Conservation (phyloP, 2,888 invertebrate genomes). For the Drosophila monieri region DNA sequence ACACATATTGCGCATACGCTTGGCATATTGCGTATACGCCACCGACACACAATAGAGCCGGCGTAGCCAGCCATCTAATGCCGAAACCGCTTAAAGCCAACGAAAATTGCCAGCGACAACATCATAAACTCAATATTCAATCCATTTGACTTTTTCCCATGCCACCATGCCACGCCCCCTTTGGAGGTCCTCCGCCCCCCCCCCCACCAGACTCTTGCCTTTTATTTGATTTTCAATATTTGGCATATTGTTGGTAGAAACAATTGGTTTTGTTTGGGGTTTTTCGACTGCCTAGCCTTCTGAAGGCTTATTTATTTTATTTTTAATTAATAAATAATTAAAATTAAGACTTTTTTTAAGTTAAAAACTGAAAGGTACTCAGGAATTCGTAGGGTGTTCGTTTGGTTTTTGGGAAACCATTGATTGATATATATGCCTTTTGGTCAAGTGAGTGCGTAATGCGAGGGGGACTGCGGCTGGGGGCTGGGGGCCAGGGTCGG, state of each 20-base stretch:
- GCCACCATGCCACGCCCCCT: conserved; percentile 39
- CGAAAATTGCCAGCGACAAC: conserved; percentile 76
- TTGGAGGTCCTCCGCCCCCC: neutral
- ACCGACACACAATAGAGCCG: conserved; percentile 48
- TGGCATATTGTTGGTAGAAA: neutral
- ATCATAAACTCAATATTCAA: conserved; percentile 75
- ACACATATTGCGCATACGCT: conserved; percentile 32
- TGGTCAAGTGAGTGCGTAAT: conserved; percentile 23
- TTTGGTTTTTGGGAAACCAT: neutral
- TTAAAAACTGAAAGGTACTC: neutral
- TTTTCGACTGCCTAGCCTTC: neutral
- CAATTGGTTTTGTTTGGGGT: neutral
- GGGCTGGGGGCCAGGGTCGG: neutral
- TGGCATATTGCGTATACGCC: conserved; percentile 71
- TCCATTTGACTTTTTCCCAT: conserved; percentile 70
- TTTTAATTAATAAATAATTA: no score
- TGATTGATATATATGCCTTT: conserved; percentile 47
- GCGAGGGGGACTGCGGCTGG: conserved; percentile 12
- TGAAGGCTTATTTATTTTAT: neutral
- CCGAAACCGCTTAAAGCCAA: conserved; percentile 74
- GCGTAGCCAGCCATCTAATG: conserved; percentile 35
- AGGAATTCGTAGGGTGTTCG: neutral
- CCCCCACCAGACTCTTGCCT: neutral
- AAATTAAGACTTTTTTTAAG: neutral
- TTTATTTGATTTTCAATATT: conserved; percentile 33